Base-by-base conservation (phyloP, 2,113 vertebrate species). In the Daboia siamensis region DNA sequence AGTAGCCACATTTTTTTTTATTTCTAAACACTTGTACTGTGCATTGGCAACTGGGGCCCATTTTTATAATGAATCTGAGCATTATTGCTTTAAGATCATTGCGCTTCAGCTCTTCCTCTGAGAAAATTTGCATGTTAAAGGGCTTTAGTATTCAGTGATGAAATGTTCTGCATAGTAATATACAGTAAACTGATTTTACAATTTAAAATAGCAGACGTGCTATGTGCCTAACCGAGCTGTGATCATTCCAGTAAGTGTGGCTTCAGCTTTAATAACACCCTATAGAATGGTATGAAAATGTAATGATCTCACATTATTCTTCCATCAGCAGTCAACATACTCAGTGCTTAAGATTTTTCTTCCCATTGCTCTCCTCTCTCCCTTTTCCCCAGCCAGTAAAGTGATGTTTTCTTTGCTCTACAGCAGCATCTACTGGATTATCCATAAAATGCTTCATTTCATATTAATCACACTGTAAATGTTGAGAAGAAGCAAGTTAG, bases 381-480 rank as follows among this genome's bases (percentile, higher is more conserved):
- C 93, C 93, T 54, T 33, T 69, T 51, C 33, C 57, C 80, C 80
- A 86, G 61, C 55, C 90, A 61, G 92, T 95, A 96, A 93, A 97
- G 95, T 55, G 93, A 96, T 97, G 95, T 96, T 97, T 98, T 95
- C 97, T 98, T 97, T 98, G 97, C 98, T 98, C 98, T 98, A 95
- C 97, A 98, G 98, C 97, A 98, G 97, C 98, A 98, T 98, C 98
- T 98, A 98, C 98, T 98, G 98, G 98, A 98, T 97, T 95, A 96
- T 95, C 96, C 96, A 97, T 95, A 98, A 98, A 98, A 97, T 96
- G 97, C 97, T 95, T 94, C 93, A 97, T 96, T 97, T 97, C 97
- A 94, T 97, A 97, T 96, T 97, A 97, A 97, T 97, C 96, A 96
- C 93, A 95, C 95, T 96, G 97, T 97, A 97, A 97, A 97, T 93